Percentiles rank a stretch among this genome's conserved stretches.
Evolutionary conservation across 2,113 vertebrate genomes (phyloP).

Genomic region (Lepidothrix coronata): DNA sequence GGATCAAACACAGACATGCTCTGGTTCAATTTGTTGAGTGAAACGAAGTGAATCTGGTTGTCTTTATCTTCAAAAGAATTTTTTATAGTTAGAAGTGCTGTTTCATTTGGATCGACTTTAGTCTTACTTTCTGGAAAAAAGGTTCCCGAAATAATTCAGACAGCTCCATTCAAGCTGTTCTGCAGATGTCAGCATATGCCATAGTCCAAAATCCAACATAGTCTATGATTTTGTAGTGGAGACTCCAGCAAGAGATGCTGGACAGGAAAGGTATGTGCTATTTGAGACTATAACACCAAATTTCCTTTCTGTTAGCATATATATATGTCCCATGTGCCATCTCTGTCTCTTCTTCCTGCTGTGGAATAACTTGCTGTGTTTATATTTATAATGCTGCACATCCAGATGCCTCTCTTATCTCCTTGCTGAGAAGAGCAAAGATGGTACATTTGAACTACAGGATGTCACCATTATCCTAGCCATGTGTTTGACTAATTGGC

Average conservation of each 20-base stretch:
- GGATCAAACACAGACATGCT: not conserved
- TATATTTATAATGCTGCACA: not conserved
- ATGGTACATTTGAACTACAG: not conserved
- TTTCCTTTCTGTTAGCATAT: slow-evolving; percentile 28
- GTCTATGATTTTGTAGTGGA: not conserved
- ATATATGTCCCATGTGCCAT: not conserved
- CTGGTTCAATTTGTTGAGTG: not conserved
- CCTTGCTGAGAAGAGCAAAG: not conserved
- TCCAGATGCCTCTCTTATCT: not conserved
- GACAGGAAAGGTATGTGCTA: slow-evolving; percentile 2
- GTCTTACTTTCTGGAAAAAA: slow-evolving; percentile 23
- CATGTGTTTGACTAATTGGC: not conserved
- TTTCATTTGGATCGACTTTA: not conserved
- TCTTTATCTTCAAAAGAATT: slow-evolving; percentile 29
- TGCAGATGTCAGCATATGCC: slow-evolving; percentile 16
- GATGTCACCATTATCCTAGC: not conserved
- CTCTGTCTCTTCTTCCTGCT: not conserved
- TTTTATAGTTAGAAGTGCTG: not conserved
- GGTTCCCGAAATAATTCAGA: slow-evolving; percentile 23
- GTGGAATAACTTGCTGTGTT: not conserved
- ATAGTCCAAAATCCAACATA: slow-evolving; percentile 18
- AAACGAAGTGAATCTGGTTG: not conserved
- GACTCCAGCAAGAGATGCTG: slow-evolving; percentile 8
- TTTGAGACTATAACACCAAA: slow-evolving; percentile 12
- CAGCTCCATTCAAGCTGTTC: slow-evolving; percentile 25